These are phyloP conservation scores for Schrankia costaestrigalis DNA, from an alignment of 2,888 invertebrate genomes.

Conservation along the genomic window DNA sequence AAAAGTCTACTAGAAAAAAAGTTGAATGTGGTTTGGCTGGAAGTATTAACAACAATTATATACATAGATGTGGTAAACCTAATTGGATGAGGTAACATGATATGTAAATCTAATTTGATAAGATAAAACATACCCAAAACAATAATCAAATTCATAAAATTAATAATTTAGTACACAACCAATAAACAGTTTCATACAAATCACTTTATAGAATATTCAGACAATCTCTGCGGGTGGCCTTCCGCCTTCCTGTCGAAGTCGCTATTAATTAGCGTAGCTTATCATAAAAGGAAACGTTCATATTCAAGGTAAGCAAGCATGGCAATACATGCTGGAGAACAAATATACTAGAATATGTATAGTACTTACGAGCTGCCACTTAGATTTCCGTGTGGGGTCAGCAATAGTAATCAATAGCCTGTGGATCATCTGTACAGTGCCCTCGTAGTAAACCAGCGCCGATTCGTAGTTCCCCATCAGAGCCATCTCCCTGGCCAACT, in stretches of 20 bases:
- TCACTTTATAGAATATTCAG: conserved; percentile 28
- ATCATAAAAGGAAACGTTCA: conserved; percentile 69
- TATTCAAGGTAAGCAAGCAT: conserved; percentile 63
- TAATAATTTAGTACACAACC: too few relatives aligned
- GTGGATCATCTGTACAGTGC: conserved; percentile 94
- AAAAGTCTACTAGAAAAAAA: too few relatives aligned
- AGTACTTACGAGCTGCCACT: conserved; percentile 91
- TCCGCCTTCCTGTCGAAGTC: conserved; percentile 58
- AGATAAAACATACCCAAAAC: too few relatives aligned
- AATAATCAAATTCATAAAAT: too few relatives aligned
- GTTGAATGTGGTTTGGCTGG: too few relatives aligned
- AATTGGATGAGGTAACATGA: too few relatives aligned
- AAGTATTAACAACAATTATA: too few relatives aligned
- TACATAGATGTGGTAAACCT: too few relatives aligned
- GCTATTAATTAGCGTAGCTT: conserved; percentile 61
- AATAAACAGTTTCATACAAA: too few relatives aligned
- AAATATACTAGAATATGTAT: conserved; percentile 22
- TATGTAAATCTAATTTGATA: too few relatives aligned
- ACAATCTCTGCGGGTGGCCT: conserved; percentile 54
- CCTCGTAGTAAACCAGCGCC: conserved; percentile 95
- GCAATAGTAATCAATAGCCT: conserved; percentile 89
- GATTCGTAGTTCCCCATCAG: conserved; percentile 97
- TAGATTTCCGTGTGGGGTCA: conserved; percentile 90
- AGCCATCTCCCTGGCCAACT: conserved; percentile 96
- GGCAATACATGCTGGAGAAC: conserved; percentile 26